A percentile compares a stretch with the other conserved stretches of the same genome.
These are phyloP conservation scores for Gambusia affinis DNA, from an alignment of 2,113 vertebrate species.

Conservation along the genomic window DNA sequence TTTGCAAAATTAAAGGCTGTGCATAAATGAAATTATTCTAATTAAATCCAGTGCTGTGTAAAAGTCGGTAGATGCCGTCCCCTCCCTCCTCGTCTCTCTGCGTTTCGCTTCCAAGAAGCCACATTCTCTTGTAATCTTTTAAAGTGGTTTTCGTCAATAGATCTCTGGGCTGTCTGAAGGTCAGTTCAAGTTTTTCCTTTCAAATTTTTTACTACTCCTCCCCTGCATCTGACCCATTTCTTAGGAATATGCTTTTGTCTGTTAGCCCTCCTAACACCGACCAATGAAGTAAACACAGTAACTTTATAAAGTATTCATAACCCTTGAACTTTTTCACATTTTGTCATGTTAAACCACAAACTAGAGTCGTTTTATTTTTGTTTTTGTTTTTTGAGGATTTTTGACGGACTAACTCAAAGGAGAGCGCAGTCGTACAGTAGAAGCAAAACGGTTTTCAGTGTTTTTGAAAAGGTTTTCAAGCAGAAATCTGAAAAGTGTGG, in stretches of 20 bases:
- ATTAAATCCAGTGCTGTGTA: background rate
- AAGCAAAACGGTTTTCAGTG: background rate
- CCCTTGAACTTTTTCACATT: background rate
- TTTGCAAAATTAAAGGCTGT: no score
- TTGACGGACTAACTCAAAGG: no score
- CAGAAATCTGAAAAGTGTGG: no score
- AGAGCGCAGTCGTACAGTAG: background rate
- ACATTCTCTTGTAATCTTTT: background rate
- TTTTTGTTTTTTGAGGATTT: no score
- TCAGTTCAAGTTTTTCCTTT: no score
- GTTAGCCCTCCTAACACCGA: background rate
- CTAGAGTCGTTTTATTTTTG: background rate
- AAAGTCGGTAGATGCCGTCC: background rate
- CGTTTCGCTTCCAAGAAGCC: background rate
- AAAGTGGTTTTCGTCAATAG: background rate
- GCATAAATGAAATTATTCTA: no score
- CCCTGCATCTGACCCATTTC: background rate
- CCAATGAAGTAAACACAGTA: background rate
- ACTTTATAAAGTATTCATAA: background rate
- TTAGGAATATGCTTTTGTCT: background rate
- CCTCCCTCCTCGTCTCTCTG: no score
- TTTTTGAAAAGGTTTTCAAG: background rate
- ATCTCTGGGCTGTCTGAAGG: no score
- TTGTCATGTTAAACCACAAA: background rate
- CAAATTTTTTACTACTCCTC: background rate